phyloP scores from a whole-genome alignment of 2,797 vertebrate species.

The Acanthiza pusilla region DNA sequence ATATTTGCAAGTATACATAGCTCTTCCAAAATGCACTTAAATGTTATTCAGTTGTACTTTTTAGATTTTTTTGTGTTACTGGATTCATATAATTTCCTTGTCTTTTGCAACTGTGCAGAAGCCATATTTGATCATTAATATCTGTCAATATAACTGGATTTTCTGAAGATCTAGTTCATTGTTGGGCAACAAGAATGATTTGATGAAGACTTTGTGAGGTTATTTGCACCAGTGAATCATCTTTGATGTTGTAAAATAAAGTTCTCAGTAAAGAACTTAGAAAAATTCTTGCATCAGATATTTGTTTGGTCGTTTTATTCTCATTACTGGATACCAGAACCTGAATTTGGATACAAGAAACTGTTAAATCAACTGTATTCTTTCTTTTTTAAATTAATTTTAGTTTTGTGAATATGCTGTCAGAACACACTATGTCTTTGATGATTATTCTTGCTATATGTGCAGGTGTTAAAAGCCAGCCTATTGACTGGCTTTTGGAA shows the following conservation, averaged over 20 bases:
- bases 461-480: not conserved
- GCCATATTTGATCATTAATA: not conserved
- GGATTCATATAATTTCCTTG: not conserved
- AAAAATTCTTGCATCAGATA: not conserved
- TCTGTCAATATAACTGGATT: not conserved
- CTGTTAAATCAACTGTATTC: not conserved
- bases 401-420: not conserved
- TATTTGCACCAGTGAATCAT: not conserved
- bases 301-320: not conserved
- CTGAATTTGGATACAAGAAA: not conserved
- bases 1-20: not conserved
- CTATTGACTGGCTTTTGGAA: not conserved
- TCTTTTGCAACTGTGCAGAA: not conserved
- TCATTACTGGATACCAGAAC: not conserved
- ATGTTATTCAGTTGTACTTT: not conserved
- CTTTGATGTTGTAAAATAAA: not conserved
- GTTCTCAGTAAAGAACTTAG: not conserved
- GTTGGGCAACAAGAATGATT: not conserved
- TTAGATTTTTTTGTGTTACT: not conserved
- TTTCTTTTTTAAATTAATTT: not conserved
- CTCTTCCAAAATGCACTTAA: not conserved
- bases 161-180: not conserved
- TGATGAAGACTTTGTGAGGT: not conserved
- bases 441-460: not conserved
- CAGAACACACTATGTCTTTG: not conserved